Percentiles rank a stretch among this genome's conserved stretches.
Evolutionary conservation across 2,797 vertebrate species (phyloP).

Genomic region (Argya squamiceps): DNA sequence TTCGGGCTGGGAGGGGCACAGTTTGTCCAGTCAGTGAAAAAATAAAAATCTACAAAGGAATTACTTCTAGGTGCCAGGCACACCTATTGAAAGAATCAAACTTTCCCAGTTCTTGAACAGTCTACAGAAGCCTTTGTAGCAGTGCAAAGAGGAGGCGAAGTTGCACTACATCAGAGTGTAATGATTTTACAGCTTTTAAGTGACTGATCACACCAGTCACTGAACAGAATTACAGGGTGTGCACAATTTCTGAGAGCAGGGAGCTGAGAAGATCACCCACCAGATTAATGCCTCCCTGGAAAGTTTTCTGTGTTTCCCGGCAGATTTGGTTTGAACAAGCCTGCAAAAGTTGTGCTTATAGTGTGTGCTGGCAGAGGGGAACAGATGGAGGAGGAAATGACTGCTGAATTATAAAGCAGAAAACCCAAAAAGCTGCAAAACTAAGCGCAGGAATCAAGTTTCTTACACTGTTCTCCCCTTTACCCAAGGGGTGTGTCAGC

Average conservation of each 20-base stretch:
- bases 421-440: not conserved
- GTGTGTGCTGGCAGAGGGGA: not conserved
- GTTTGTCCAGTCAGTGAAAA: not conserved
- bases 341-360: not conserved
- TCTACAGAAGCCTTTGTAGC: not conserved
- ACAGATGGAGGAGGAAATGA: not conserved
- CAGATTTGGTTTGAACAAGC: not conserved
- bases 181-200: not conserved
- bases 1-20: slow-evolving; percentile 27
- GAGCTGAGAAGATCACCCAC: not conserved
- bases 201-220: not conserved
- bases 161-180: not conserved
- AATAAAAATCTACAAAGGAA: slow-evolving; percentile 9
- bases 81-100: not conserved
- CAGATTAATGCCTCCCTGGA: not conserved
- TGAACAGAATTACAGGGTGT: not conserved
- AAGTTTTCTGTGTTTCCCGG: not conserved
- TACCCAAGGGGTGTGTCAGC: not conserved
- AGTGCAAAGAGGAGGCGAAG: not conserved
- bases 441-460: not conserved
- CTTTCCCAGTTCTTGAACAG: not conserved
- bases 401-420: not conserved
- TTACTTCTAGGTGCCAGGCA: not conserved
- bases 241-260: not conserved
- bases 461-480: not conserved